phyloP scores from a whole-genome alignment of 2,797 vertebrate genomes.

The Ctenopoma multispine region DNA sequence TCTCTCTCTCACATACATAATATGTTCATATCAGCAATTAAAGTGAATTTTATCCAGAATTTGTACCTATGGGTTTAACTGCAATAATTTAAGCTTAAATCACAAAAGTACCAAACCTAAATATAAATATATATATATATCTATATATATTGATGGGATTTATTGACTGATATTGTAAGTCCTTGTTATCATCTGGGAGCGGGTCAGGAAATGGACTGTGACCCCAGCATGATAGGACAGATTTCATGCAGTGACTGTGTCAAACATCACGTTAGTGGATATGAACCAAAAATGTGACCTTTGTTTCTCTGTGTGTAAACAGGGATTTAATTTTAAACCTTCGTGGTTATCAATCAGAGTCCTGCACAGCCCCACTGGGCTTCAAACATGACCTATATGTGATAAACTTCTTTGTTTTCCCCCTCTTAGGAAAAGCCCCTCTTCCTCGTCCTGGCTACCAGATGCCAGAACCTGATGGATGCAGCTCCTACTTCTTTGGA shows the following conservation, averaged over 20 bases:
- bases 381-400: conserved; percentile 24
- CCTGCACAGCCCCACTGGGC: not conserved
- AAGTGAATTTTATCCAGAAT: not conserved
- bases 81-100: not conserved
- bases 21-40: not conserved
- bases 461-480: conserved; percentile 91
- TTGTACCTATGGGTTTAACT: not conserved
- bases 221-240: conserved; percentile 40
- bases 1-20: not conserved
- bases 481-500: conserved; percentile 92
- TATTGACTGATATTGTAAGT: not conserved
- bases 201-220: conserved; percentile 61
- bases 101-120: too few relatives aligned
- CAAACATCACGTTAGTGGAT: conserved; percentile 9
- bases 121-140: too few relatives aligned
- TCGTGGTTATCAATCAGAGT: not conserved
- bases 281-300: conserved; percentile 3
- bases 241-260: conserved; percentile 12
- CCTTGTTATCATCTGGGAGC: conserved; percentile 44
- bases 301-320: conserved; percentile 24
- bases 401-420: not conserved
- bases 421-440: conserved; percentile 89
- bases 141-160: conserved; percentile 1
- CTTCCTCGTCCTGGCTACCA: conserved; percentile 90
- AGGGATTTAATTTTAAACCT: conserved; percentile 1